Conservation (phyloP, 2,113 vertebrate genomes). For the Phainopepla nitens region DNA sequence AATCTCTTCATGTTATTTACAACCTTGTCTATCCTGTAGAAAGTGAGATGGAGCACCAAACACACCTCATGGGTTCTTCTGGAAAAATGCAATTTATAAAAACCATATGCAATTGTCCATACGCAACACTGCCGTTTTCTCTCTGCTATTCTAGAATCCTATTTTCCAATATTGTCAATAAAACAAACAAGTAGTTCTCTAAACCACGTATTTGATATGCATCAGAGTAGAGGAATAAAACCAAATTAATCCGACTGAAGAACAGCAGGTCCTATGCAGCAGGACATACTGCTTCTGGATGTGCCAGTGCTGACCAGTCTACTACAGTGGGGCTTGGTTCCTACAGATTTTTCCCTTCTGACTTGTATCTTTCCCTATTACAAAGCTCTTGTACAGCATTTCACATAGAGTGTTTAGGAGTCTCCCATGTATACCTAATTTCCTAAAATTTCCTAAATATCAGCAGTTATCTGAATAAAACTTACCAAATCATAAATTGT, state of each 20-base stretch:
- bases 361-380: background rate
- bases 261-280: background rate
- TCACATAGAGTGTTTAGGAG: background rate
- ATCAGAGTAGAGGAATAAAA: background rate
- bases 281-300: background rate
- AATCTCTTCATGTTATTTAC: background rate
- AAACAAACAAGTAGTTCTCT: background rate
- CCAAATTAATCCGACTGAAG: background rate
- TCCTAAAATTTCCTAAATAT: background rate
- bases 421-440: background rate
- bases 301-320: background rate
- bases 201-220: background rate
- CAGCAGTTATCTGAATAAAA: background rate
- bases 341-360: background rate
- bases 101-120: background rate
- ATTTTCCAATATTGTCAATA: background rate
- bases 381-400: background rate
- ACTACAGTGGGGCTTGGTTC: background rate
- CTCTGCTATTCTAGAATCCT: background rate
- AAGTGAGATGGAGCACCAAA: background rate
- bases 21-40: background rate
- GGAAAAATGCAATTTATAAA: background rate
- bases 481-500: background rate
- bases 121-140: background rate
- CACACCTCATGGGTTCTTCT: background rate